Evolutionary conservation across 2,113 vertebrate species (phyloP).

Genomic region (Elaphurus davidianus): DNA sequence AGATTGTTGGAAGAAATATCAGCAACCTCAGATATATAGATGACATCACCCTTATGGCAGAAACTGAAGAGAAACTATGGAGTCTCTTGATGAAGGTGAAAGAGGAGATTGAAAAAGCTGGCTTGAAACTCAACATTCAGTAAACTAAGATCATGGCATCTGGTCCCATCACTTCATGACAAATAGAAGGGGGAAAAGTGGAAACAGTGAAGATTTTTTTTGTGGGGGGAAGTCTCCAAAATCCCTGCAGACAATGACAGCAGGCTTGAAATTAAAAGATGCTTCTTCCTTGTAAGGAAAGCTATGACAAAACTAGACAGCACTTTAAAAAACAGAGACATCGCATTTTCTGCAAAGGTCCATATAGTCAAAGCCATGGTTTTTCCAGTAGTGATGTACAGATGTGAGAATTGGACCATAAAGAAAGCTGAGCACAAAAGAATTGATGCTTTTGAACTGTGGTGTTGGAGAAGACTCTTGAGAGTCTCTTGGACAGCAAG

Average conservation of each 20-base stretch:
- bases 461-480: background rate
- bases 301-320: background rate
- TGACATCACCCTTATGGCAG: background rate
- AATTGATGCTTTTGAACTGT: background rate
- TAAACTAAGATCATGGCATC: background rate
- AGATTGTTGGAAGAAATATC: background rate
- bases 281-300: background rate
- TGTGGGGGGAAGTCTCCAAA: rapidly evolving
- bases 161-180: background rate
- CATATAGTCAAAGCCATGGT: background rate
- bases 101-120: background rate
- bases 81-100: background rate
- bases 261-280: background rate
- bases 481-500: background rate
- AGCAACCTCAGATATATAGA: background rate
- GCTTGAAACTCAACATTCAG: background rate
- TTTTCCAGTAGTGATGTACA: background rate
- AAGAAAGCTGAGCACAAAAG: background rate
- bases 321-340: background rate
- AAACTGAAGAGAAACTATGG: background rate
- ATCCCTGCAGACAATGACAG: background rate
- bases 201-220: background rate
- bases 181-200: background rate
- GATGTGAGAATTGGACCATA: background rate
- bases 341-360: background rate